phyloP scores from a whole-genome alignment of 2,113 vertebrate genomes.

The Cinclus mexicanus region DNA sequence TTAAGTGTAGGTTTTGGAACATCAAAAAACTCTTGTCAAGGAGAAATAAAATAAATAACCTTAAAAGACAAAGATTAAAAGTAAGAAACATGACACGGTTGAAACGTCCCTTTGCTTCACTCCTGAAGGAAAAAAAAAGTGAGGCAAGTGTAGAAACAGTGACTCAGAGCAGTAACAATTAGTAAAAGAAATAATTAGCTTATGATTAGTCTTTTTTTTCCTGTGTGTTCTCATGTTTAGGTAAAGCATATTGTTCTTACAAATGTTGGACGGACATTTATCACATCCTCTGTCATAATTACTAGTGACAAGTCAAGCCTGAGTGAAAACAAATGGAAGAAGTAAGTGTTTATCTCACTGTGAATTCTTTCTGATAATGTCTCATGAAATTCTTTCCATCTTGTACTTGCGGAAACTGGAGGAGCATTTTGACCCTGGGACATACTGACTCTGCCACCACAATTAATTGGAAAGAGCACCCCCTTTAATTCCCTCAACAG shows the following conservation, averaged over 20 bases:
- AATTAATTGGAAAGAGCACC: not conserved
- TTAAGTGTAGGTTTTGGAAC: not conserved
- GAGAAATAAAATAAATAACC: not conserved
- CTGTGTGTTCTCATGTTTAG: constrained; percentile 49
- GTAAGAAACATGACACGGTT: not conserved
- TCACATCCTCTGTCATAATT: constrained; percentile 67
- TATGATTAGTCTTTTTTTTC: constrained; percentile 61
- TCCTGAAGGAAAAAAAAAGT: not conserved
- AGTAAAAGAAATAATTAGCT: constrained; percentile 59
- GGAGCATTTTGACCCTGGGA: constrained; percentile 14
- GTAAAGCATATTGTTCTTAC: constrained; percentile 63
- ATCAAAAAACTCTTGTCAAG: not conserved
- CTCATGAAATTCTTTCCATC: constrained; percentile 54
- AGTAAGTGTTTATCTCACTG: constrained; percentile 54
- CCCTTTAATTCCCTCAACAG: not conserved
- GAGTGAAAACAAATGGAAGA: constrained; percentile 62
- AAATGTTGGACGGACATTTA: constrained; percentile 59
- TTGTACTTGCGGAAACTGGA: constrained; percentile 18
- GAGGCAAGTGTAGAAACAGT: constrained; percentile 8
- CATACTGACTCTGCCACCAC: not conserved
- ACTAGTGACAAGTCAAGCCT: constrained; percentile 46
- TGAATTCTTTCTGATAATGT: constrained; percentile 56
- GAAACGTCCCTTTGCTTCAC: not conserved
- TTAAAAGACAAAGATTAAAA: not conserved
- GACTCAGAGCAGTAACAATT: constrained; percentile 50